Evolutionary conservation across 1,140 invertebrate species (phyloP).

Genomic region (Zaprionus kolodkinae): DNA sequence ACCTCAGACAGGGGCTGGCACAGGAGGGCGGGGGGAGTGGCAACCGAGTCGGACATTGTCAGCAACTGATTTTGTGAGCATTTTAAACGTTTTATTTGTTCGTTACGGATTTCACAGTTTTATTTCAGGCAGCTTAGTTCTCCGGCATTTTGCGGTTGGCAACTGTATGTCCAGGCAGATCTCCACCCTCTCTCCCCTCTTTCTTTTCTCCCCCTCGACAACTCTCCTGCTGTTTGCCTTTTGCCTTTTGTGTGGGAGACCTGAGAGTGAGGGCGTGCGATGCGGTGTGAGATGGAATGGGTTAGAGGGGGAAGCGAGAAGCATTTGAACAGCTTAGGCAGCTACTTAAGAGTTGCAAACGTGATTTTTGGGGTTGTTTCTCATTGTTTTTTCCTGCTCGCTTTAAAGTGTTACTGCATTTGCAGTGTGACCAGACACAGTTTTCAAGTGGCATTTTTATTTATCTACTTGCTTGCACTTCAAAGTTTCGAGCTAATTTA

Average conservation of each 20-base stretch:
- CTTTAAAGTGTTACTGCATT: constrained; percentile 29
- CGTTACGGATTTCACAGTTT: constrained; percentile 54
- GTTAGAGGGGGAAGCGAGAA: not conserved
- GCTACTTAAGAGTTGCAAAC: constrained; percentile 44
- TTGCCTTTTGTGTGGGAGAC: constrained; percentile 27
- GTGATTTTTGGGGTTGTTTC: constrained; percentile 16
- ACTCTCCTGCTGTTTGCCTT: constrained; percentile 20
- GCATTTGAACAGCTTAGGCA: constrained; percentile 44
- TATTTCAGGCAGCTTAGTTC: constrained; percentile 68
- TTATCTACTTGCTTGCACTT: not conserved
- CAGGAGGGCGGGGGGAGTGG: no score
- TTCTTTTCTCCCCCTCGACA: not conserved
- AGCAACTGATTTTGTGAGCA: constrained; percentile 73
- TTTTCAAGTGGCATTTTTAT: not conserved
- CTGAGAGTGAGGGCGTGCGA: not conserved
- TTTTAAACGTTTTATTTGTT: constrained; percentile 79
- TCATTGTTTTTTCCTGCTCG: not conserved
- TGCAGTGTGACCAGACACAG: constrained; percentile 6
- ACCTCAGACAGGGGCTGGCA: constrained; percentile 45
- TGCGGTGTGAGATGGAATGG: constrained; percentile 13
- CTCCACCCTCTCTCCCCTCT: not conserved
- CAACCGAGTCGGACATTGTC: constrained; percentile 53
- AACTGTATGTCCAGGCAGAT: not conserved
- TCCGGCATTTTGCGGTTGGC: constrained; percentile 58
- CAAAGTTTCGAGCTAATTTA: not conserved